Conservation (phyloP, 2,113 vertebrate genomes). For the Forbesichthys papilliferus region DNA sequence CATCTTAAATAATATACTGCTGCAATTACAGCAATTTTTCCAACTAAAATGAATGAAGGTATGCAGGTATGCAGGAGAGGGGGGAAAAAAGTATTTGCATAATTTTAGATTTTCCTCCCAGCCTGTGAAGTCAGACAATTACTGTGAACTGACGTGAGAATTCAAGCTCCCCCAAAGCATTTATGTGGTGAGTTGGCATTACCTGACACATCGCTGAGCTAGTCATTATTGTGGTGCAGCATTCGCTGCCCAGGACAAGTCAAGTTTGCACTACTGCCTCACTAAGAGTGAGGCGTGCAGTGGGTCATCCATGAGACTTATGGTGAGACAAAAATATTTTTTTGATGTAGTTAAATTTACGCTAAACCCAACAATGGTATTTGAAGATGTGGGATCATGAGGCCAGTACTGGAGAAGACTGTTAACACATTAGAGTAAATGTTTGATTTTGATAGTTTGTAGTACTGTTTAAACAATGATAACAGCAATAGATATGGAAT, state of each 20-base stretch:
- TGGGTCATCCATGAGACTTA: neutral
- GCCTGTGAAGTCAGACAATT: neutral
- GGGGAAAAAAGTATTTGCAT: neutral
- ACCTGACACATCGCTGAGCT: slow-evolving; percentile 2
- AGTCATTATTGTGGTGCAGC: neutral
- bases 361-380: neutral
- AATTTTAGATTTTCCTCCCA: neutral
- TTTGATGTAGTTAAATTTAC: neutral
- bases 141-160: slow-evolving; percentile 9
- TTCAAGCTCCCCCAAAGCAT: slow-evolving; percentile 3
- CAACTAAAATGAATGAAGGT: slow-evolving; percentile 1
- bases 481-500: neutral
- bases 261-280: neutral
- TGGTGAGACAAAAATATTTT: neutral
- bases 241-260: neutral
- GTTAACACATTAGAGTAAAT: neutral
- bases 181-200: slow-evolving; percentile 20
- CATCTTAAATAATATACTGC: neutral
- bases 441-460: neutral
- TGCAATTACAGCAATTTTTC: neutral
- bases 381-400: neutral
- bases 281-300: neutral
- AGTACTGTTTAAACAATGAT: neutral
- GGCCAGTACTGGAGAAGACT: neutral
- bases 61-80: neutral